Conservation (phyloP, 2,113 vertebrate genomes). For the Lasiurus cinereus region DNA sequence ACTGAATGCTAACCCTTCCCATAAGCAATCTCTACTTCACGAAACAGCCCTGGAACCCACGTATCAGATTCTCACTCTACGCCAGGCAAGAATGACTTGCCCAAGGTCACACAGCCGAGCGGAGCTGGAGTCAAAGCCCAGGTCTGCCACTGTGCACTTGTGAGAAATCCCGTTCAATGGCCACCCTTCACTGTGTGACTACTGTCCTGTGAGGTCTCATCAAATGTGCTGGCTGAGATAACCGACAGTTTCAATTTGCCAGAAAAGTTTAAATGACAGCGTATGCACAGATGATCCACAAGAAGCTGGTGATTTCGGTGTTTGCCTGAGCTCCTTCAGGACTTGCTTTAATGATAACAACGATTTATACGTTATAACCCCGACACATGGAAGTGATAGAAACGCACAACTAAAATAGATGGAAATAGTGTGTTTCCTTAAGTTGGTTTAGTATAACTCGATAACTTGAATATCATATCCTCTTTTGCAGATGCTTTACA, state of each 20-base stretch:
- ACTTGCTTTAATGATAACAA: conserved; percentile 1
- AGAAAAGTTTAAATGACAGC: conserved; percentile 15
- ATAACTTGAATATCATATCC: neutral
- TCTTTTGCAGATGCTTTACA: neutral
- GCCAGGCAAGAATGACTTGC: conserved; percentile 18
- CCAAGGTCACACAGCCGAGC: neutral
- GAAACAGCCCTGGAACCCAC: neutral
- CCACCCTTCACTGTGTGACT: neutral
- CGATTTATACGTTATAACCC: neutral
- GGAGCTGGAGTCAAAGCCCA: neutral
- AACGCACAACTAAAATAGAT: neutral
- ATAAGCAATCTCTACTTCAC: neutral
- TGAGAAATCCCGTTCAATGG: neutral
- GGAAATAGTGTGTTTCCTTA: neutral
- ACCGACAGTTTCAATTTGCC: neutral
- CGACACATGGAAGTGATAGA: neutral
- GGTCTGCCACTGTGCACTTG: neutral
- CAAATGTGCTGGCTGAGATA: neutral
- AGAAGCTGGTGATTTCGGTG: neutral
- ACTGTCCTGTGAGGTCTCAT: neutral
- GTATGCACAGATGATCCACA: neutral
- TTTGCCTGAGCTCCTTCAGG: neutral
- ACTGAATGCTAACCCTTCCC: neutral
- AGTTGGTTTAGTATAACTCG: neutral
- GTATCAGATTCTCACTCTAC: neutral